These are phyloP conservation scores for Megalurothrips usitatus DNA, from an alignment of 2,888 invertebrate species.

Conservation along the genomic window DNA sequence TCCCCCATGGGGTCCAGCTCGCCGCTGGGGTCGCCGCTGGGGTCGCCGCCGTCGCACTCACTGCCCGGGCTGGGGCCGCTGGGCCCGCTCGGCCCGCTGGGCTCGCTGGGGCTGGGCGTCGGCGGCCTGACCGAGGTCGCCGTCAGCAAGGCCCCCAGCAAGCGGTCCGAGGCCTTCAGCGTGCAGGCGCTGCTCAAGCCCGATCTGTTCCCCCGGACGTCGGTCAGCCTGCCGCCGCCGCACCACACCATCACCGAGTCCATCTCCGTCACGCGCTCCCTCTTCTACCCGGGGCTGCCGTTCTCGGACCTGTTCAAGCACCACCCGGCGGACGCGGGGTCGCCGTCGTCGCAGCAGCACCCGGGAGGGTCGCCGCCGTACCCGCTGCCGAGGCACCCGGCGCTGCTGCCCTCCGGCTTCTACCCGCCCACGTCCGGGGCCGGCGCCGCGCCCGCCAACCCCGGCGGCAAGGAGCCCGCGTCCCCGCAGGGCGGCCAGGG, in stretches of 20 bases:
- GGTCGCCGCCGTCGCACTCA: slow-evolving; percentile 34
- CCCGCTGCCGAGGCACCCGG: slow-evolving; percentile 40
- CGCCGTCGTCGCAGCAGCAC: slow-evolving; percentile 30
- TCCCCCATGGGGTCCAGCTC: slow-evolving; percentile 45
- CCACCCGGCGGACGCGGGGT: slow-evolving; percentile 32
- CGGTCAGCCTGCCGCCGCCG: slow-evolving; percentile 41
- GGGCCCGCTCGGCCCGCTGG: slow-evolving; percentile 28
- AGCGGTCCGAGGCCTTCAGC: slow-evolving; percentile 77
- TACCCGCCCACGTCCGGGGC: slow-evolving; percentile 40
- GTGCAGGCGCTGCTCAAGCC: slow-evolving; percentile 77
- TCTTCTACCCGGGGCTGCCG: slow-evolving; percentile 58
- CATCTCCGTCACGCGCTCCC: slow-evolving; percentile 55
- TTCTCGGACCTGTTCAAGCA: slow-evolving; percentile 54
- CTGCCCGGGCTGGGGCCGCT: not conserved
- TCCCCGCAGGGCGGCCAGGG: slow-evolving; percentile 32
- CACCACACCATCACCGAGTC: slow-evolving; percentile 45
- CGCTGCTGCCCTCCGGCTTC: slow-evolving; percentile 49
- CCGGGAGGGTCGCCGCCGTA: slow-evolving; percentile 39
- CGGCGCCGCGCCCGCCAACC: slow-evolving; percentile 34
- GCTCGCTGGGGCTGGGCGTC: slow-evolving; percentile 30
- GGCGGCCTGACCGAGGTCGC: slow-evolving; percentile 11
- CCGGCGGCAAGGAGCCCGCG: slow-evolving; percentile 27
- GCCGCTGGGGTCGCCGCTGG: slow-evolving; percentile 43
- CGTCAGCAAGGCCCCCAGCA: slow-evolving; percentile 42
- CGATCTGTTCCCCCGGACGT: slow-evolving; percentile 54